These are phyloP conservation scores for Orthonychiurus folsomi DNA, from an alignment of 2,888 invertebrate genomes.

Conservation along the genomic window DNA sequence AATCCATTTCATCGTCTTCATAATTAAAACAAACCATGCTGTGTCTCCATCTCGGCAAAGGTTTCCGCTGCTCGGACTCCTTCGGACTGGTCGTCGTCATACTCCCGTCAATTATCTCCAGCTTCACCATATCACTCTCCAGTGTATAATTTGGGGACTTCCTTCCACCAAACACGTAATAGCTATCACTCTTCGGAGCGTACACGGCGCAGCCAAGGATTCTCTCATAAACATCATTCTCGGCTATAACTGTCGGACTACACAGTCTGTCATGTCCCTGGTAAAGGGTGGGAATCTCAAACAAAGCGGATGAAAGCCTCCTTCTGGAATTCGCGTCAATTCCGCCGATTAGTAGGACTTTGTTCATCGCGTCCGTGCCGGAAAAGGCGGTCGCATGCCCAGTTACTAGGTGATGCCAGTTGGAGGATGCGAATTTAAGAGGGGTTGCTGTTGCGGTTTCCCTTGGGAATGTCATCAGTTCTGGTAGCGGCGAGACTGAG, in stretches of 20 bases:
- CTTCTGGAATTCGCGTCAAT: background rate
- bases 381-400: background rate
- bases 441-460: background rate
- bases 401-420: background rate
- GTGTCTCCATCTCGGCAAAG: slow-evolving; percentile 33
- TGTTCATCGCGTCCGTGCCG: background rate
- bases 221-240: slow-evolving; percentile 15
- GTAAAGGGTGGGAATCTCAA: background rate
- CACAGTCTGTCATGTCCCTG: background rate
- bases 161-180: slow-evolving; percentile 37
- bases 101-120: slow-evolving; percentile 17
- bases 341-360: slow-evolving; percentile 4
- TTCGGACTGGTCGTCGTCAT: slow-evolving; percentile 6
- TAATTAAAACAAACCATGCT: slow-evolving; percentile 15
- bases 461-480: background rate
- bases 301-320: too few relatives aligned
- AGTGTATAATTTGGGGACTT: slow-evolving; percentile 32
- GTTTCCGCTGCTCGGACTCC: background rate
- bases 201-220: slow-evolving; percentile 11
- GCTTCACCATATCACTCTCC: slow-evolving; percentile 27
- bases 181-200: slow-evolving; percentile 14
- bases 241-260: background rate
- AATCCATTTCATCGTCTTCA: background rate
- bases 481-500: background rate
- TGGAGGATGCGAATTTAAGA: background rate